Evolutionary conservation across 2,888 invertebrate genomes (phyloP), one percentile per base, ranked within the genome.

Genomic region (Alsophila aescularia): DNA sequence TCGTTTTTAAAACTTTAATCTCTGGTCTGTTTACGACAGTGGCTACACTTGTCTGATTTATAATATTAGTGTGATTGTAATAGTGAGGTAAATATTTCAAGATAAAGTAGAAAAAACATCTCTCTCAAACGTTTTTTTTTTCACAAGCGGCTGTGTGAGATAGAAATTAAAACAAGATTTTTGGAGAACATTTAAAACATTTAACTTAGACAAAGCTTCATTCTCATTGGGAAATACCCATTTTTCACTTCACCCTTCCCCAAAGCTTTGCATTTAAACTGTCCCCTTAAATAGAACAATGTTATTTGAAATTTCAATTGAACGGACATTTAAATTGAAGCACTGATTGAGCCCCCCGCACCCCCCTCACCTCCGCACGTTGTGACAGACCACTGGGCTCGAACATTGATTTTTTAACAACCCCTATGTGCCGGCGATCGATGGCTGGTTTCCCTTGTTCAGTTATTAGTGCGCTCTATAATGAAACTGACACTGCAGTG

Each of bases 381-480:
- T 29, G 54, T 45, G 58, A 52, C 58, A 43, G 58, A 39, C 53
- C 60, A 49, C 21, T 58, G 53, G 42, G 47, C 52, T 52, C 29
- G 42, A 57, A 58, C 56, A 58, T 58, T 57, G 60, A 52, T 62
- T 62, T 56, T 53, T 42, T 62, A 62, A 58, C 51, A 40, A 56
- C 52, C 58, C 53, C 37, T 41, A 16, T 56, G 18, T 35, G 29
- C 4, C 24, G 15, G 1, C 32, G 43, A 54, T 54, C 54, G 39
- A 54, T 54, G 34, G 24, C 27, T 34, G 21, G 43, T 14, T 35
- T 32, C 43, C 14, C 35, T 49, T 43, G 42, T 44, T 36, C 10
- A 12, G 35, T 5, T 21, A 35, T 12, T 44, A 40, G 2, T 27
- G 40, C 14, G 18, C 12, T 3, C 4, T 21, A 39, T 39, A 7